Conservation (phyloP, 2,888 invertebrate genomes). For the Enchytraeus crypticus region DNA sequence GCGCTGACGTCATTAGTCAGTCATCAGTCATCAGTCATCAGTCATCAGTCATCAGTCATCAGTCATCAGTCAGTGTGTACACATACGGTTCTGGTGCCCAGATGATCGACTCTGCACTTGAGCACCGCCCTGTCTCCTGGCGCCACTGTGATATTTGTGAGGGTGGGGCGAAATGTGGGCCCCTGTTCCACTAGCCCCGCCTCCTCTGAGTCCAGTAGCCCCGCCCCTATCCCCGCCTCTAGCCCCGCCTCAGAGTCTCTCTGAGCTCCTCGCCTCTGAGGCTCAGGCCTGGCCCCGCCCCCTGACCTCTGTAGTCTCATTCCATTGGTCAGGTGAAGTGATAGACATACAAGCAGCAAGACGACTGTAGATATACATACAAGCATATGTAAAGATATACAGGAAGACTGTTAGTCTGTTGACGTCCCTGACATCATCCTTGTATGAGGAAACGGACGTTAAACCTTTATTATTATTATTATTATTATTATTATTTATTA, state of each 20-base stretch:
- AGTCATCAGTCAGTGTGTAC: too few species aligned
- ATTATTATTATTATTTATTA: neutral
- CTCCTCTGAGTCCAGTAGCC: constrained; percentile 2
- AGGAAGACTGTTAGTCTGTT: neutral
- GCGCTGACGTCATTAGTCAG: too few species aligned
- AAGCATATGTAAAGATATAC: neutral
- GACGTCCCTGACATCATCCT: too few species aligned
- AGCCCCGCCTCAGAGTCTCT: too few species aligned
- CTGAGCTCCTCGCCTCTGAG: too few species aligned
- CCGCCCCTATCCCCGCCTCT: too few species aligned
- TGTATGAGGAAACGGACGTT: too few species aligned
- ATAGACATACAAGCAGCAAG: neutral
- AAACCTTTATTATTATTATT: neutral
- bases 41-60: too few species aligned
- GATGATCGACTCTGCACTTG: constrained; percentile 37
- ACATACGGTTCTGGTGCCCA: constrained; percentile 41
- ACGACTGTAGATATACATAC: neutral
- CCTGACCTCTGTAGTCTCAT: too few species aligned
- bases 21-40: too few species aligned
- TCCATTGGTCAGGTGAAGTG: too few species aligned
- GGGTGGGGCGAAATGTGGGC: constrained; percentile 33
- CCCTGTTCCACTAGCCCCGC: neutral
- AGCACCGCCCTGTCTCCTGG: constrained; percentile 39
- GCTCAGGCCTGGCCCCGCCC: too few species aligned
- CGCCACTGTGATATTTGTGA: constrained; percentile 34